Percentiles rank a stretch among this genome's conserved stretches.
Evolutionary conservation across 2,113 vertebrate species (phyloP).

Genomic region (Elephantulus edwardii): DNA sequence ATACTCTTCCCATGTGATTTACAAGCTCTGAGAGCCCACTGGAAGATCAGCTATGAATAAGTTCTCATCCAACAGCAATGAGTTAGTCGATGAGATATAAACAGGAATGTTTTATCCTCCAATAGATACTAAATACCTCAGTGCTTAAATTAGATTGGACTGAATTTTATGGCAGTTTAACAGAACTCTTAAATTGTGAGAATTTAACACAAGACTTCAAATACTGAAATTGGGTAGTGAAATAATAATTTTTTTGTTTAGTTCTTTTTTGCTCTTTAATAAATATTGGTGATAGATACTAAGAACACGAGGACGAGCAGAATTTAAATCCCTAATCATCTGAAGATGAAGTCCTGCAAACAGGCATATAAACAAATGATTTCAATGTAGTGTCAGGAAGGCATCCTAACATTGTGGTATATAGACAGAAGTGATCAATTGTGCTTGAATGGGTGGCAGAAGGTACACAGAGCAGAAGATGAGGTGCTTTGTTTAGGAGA

Average conservation of each 20-base stretch:
- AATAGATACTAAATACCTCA: not conserved
- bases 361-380: not conserved
- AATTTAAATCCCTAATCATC: not conserved
- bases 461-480: not conserved
- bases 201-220: not conserved
- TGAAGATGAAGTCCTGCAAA: not conserved
- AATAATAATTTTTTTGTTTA: too few species aligned
- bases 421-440: constrained; percentile 53
- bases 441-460: not conserved
- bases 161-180: not conserved
- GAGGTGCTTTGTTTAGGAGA: accelerated
- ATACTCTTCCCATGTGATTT: too few species aligned
- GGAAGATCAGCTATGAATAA: too few species aligned
- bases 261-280: not conserved
- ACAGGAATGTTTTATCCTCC: not conserved
- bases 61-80: too few species aligned
- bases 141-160: not conserved
- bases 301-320: not conserved
- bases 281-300: not conserved
- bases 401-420: not conserved
- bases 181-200: not conserved
- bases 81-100: too few species aligned
- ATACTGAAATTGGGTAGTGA: too few species aligned
- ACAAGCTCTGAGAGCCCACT: too few species aligned
- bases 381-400: not conserved